Evolutionary conservation across 2,113 vertebrate species (phyloP).

Genomic region (Pachypanchax playfairii): DNA sequence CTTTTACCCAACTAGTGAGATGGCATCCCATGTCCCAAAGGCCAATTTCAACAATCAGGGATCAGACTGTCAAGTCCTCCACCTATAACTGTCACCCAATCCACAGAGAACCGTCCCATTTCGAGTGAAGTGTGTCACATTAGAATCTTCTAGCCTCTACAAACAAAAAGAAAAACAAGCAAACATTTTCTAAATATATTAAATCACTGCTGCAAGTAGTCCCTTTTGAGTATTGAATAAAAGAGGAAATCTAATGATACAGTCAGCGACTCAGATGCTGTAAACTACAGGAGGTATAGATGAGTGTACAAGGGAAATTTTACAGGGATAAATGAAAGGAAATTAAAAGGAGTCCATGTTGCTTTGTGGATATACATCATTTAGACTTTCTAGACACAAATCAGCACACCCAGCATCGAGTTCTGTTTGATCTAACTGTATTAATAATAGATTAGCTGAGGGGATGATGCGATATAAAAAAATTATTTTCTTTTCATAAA

Average conservation of each 20-base stretch:
- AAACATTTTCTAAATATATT: not conserved
- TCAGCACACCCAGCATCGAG: not conserved
- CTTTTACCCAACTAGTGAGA: too few relatives aligned
- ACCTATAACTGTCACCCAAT: too few relatives aligned
- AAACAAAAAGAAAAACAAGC: not conserved
- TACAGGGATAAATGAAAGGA: conserved; percentile 4
- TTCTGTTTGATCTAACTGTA: conserved; percentile 24
- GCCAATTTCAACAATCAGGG: too few relatives aligned
- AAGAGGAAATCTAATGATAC: conserved; percentile 6
- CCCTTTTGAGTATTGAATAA: not conserved
- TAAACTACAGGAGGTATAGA: conserved; percentile 2
- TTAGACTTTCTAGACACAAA: conserved; percentile 15
- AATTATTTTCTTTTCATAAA: conserved; percentile 4
- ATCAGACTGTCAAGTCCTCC: too few relatives aligned
- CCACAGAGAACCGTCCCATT: too few relatives aligned
- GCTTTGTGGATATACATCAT: conserved; percentile 3
- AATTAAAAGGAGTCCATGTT: conserved; percentile 16
- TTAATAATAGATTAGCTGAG: conserved; percentile 12
- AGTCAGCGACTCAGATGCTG: not conserved
- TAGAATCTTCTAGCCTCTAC: too few relatives aligned
- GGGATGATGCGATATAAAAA: not conserved
- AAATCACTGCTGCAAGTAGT: not conserved
- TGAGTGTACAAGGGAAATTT: not conserved
- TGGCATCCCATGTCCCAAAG: too few relatives aligned
- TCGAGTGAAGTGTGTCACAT: too few relatives aligned